Conservation (phyloP, 2,888 invertebrate genomes). For the Fragum fragum region DNA sequence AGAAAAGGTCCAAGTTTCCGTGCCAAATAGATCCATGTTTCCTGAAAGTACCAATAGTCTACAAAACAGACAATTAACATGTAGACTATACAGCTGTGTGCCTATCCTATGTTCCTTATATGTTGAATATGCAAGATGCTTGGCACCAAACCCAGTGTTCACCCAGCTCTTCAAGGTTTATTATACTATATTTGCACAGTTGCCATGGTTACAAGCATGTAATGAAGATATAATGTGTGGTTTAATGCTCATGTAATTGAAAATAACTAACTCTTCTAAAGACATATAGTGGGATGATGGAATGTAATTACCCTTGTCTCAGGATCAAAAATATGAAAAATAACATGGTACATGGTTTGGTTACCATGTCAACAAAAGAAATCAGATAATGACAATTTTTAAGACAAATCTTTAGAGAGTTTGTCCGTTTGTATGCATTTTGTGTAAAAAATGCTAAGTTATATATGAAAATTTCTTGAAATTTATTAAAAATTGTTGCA, state of each 20-base stretch:
- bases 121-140: conserved; percentile 13
- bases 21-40: too few species aligned
- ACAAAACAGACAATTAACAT: too few species aligned
- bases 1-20: too few species aligned
- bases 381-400: not conserved
- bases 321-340: not conserved
- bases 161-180: conserved; percentile 14
- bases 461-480: not conserved
- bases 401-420: not conserved
- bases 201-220: conserved; percentile 28
- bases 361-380: not conserved
- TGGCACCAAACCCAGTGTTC: conserved; percentile 16
- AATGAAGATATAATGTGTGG: conserved; percentile 29
- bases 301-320: conserved; percentile 24
- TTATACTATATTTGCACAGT: conserved; percentile 33
- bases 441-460: not conserved
- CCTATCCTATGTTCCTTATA: conserved; percentile 10
- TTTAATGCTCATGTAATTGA: conserved; percentile 34
- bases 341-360: not conserved
- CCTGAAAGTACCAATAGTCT: too few species aligned
- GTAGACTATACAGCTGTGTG: not conserved
- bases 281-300: conserved; percentile 24
- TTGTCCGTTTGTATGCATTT: not conserved
- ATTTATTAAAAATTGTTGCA: not conserved
- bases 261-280: conserved; percentile 35